These are phyloP conservation scores for Raja brachyura DNA, from an alignment of 2,113 vertebrate genomes.

Conservation along the genomic window DNA sequence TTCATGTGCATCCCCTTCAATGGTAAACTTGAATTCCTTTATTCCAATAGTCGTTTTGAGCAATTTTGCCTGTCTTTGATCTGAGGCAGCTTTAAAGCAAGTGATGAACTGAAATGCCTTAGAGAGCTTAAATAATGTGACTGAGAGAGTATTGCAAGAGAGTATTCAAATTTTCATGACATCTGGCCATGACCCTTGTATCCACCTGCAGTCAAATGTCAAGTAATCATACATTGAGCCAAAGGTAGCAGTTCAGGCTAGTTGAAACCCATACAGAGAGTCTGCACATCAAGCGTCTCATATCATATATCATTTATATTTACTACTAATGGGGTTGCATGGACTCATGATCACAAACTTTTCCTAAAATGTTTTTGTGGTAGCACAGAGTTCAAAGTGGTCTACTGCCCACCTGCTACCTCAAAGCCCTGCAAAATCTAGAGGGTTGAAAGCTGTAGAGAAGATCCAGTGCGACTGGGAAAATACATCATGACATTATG, in stretches of 20 bases:
- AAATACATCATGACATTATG: slow-evolving; percentile 16
- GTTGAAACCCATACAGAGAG: not conserved
- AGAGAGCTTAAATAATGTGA: not conserved
- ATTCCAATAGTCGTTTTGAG: not conserved
- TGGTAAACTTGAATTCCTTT: too few species aligned
- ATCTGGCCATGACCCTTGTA: not conserved
- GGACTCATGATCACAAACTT: not conserved
- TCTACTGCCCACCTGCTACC: not conserved
- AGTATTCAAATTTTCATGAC: not conserved
- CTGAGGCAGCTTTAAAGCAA: not conserved
- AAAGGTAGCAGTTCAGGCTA: not conserved
- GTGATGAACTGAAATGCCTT: not conserved
- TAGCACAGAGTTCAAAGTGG: not conserved
- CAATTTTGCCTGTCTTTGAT: not conserved
- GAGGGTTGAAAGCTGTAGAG: not conserved
- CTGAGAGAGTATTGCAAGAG: not conserved
- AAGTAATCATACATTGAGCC: not conserved
- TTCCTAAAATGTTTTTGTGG: not conserved
- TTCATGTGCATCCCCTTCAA: too few species aligned
- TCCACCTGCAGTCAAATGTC: not conserved
- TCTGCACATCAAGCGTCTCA: not conserved
- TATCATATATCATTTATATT: not conserved
- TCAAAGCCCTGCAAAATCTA: not conserved
- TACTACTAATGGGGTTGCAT: not conserved
- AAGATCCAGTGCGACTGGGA: not conserved